phyloP scores from a whole-genome alignment of 2,797 vertebrate species.

The Takifugu rubripes region DNA sequence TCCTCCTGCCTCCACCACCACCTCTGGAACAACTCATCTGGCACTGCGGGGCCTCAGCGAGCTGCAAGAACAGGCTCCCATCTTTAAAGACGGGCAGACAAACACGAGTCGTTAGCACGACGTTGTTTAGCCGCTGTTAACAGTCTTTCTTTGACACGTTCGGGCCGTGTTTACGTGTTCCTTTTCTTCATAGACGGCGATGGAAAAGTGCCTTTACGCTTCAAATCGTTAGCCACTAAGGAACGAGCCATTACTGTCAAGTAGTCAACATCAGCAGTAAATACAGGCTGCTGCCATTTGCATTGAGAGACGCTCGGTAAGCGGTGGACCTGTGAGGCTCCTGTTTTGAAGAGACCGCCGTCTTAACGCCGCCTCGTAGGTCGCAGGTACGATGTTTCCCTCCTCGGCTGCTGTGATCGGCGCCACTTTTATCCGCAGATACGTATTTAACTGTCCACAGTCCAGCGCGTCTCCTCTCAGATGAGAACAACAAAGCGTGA shows the following conservation, averaged over 20 bases:
- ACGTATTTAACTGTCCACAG: conserved; percentile 16
- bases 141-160: background rate
- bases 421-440: conserved; percentile 39
- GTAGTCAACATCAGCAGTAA: background rate
- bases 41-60: too few relatives aligned
- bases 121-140: background rate
- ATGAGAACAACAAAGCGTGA: conserved; percentile 1
- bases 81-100: too few relatives aligned
- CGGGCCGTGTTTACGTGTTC: too few relatives aligned
- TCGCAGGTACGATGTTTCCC: conserved; percentile 27
- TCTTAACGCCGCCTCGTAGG: conserved; percentile 29
- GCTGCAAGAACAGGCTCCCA: too few relatives aligned
- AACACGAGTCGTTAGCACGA: too few relatives aligned
- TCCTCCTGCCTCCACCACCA: too few relatives aligned
- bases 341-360: conserved; percentile 25
- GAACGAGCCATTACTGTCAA: background rate
- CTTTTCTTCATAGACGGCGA: too few relatives aligned
- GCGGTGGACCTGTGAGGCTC: conserved; percentile 17
- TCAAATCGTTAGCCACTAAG: background rate
- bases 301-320: background rate
- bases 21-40: too few relatives aligned
- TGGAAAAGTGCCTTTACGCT: background rate
- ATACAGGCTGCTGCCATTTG: too few relatives aligned
- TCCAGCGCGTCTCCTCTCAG: too few relatives aligned
- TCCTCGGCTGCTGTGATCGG: conserved; percentile 34